These are phyloP conservation scores for Helleia helle DNA, from an alignment of 2,888 invertebrate genomes.

Conservation along the genomic window DNA sequence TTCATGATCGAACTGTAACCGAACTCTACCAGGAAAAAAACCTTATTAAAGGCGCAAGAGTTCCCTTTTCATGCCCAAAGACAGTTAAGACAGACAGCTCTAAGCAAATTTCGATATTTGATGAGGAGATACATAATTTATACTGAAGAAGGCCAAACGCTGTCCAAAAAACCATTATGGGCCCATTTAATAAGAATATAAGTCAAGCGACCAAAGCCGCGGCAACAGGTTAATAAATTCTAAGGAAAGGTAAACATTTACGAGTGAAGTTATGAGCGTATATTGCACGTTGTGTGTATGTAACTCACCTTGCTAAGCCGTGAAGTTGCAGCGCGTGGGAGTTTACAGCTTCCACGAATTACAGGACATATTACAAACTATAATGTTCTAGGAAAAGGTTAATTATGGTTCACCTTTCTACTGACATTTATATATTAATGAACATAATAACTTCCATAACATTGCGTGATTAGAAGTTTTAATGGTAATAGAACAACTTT, in stretches of 20 bases:
- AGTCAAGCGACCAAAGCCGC: no score
- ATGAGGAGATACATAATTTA: no score
- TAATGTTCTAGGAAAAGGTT: conserved; percentile 40
- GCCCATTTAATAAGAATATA: no score
- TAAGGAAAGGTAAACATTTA: conserved; percentile 2
- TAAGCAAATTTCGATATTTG: no score
- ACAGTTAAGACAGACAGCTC: no score
- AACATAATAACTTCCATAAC: not conserved
- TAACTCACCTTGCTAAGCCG: conserved; percentile 8
- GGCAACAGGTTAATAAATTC: no score
- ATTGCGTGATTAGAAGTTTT: not conserved
- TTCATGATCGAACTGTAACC: no score
- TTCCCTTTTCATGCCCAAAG: no score
- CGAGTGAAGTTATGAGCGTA: conserved; percentile 3
- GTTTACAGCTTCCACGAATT: conserved; percentile 28
- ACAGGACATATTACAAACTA: conserved; percentile 23
- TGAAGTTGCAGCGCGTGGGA: conserved; percentile 25
- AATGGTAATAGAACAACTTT: not conserved
- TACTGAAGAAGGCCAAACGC: no score
- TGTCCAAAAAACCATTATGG: no score
- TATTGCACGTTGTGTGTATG: conserved; percentile 3
- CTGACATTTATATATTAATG: not conserved
- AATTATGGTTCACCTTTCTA: conserved; percentile 35
- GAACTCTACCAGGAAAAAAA: no score
- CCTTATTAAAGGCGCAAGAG: no score